Percentiles rank a stretch among this genome's conserved stretches.
Conservation (phyloP, 2,888 invertebrate species). For the Crocallis elinguaria region DNA sequence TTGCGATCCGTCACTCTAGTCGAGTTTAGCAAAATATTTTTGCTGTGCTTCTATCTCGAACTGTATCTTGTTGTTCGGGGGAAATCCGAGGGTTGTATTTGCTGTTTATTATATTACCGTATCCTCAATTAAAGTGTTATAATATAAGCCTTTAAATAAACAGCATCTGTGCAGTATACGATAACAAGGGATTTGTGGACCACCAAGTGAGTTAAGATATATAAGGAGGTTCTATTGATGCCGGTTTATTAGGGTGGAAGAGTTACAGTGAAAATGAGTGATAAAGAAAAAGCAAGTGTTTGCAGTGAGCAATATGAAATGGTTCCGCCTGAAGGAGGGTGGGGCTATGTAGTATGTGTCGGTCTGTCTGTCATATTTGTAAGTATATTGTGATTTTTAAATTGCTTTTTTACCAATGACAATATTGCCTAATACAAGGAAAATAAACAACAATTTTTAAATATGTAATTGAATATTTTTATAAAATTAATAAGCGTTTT, state of each 20-base stretch:
- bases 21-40: constrained; percentile 7
- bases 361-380: constrained; percentile 88
- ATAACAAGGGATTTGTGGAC: constrained; percentile 67
- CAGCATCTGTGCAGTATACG: constrained; percentile 53
- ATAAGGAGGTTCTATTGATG: constrained; percentile 36
- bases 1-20: constrained; percentile 1
- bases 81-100: constrained; percentile 70
- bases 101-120: constrained; percentile 47
- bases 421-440: no score
- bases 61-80: constrained; percentile 65
- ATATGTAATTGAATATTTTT: no score
- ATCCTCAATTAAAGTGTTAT: constrained; percentile 66
- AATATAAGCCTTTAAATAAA: constrained; percentile 62
- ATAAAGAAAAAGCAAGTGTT: constrained; percentile 53
- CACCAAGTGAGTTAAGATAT: constrained; percentile 51
- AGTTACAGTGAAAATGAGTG: constrained; percentile 56
- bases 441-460: no score
- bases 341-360: constrained; percentile 88
- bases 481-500: no score
- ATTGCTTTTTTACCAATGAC: background rate
- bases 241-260: constrained; percentile 27
- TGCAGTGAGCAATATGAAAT: constrained; percentile 69
- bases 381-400: constrained; percentile 62
- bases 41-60: constrained; percentile 10
- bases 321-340: constrained; percentile 88